Percentiles rank a stretch among this genome's conserved stretches.
These are phyloP conservation scores for Darevskia mixta DNA, from an alignment of 2,797 vertebrate genomes.

Conservation along the genomic window DNA sequence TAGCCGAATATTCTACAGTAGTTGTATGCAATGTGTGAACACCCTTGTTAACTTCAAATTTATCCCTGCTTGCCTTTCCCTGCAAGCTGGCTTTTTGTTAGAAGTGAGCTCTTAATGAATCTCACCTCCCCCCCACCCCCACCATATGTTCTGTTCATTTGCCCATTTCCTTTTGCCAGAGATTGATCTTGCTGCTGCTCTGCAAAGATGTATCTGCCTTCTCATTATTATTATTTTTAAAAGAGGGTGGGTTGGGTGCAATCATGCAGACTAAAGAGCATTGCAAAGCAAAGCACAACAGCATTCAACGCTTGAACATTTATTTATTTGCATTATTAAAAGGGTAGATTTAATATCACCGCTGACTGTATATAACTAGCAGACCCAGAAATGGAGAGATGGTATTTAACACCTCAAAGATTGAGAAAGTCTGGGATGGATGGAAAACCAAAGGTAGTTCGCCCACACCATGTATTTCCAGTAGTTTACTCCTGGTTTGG, in stretches of 20 bases:
- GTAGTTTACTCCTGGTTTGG: too few species aligned
- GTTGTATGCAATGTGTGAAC: too few species aligned
- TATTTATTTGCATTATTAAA: background rate
- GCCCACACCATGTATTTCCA: too few species aligned
- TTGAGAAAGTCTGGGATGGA: too few species aligned
- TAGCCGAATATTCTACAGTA: too few species aligned
- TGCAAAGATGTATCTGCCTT: background rate
- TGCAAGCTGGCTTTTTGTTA: background rate
- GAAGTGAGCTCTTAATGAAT: background rate
- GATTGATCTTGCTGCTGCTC: background rate
- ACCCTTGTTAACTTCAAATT: background rate
- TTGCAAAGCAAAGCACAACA: background rate
- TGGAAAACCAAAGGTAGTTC: too few species aligned
- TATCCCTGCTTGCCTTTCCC: background rate
- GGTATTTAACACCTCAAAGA: too few species aligned
- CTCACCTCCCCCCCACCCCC: background rate
- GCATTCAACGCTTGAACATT: background rate
- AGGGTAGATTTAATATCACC: background rate
- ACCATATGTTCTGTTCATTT: accelerated
- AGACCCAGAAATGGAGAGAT: too few species aligned
- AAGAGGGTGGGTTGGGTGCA: background rate
- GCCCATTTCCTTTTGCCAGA: background rate
- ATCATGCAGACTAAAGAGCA: background rate
- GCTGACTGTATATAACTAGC: too few species aligned
- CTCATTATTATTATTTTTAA: background rate